A percentile compares a stretch with the other conserved stretches of the same genome.
These are phyloP conservation scores for Palythoa caribaeorum DNA, from an alignment of 92 coral and sea anemone genomes.

Conservation along the genomic window DNA sequence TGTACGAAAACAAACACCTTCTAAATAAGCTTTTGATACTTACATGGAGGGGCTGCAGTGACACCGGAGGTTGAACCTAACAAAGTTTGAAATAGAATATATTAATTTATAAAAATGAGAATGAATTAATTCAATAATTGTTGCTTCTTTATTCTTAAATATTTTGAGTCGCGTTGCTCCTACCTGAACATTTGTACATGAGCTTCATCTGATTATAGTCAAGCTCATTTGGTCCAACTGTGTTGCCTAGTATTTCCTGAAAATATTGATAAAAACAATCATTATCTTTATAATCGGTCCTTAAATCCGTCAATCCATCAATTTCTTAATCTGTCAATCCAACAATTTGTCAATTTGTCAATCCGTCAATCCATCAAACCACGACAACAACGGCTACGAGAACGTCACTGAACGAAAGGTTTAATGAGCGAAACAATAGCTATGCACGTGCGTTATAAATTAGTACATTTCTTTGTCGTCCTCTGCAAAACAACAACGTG, in stretches of 20 bases:
- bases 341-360: too few species aligned
- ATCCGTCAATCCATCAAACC: not conserved
- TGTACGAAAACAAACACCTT: not conserved
- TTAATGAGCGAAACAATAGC: too few species aligned
- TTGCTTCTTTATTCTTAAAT: not conserved
- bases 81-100: not conserved
- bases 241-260: constrained; percentile 23
- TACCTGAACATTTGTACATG: constrained; percentile 29
- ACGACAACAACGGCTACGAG: not conserved
- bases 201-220: constrained; percentile 13
- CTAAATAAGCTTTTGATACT: not conserved
- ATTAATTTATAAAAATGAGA: not conserved
- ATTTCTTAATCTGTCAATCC: too few species aligned
- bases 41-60: constrained; percentile 21
- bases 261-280: not conserved
- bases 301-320: too few species aligned
- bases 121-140: not conserved
- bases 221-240: not conserved
- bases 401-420: too few species aligned
- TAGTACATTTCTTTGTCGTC: too few species aligned
- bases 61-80: not conserved
- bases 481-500: too few species aligned
- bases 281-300: too few species aligned
- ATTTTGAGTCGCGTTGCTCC: not conserved
- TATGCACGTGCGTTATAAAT: too few species aligned